Evolutionary conservation across 2,888 invertebrate genomes (phyloP), one percentile per base, ranked within the genome.

Genomic region (Drosophila prostipennis): DNA sequence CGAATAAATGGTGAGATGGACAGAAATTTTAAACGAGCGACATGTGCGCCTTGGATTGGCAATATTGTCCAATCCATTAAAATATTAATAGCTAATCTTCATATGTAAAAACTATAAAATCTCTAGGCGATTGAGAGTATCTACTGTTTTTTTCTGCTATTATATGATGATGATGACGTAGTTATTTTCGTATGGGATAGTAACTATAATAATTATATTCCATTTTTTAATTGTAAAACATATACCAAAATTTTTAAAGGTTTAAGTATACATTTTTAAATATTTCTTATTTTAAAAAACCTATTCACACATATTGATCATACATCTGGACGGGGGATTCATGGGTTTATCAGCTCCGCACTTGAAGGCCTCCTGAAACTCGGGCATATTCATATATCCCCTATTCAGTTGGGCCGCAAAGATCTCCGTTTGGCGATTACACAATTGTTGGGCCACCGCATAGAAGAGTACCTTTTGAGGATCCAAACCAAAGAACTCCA

Each of bases 301-400:
- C 23, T 56, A 43, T 57, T 72, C 56, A 43, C 74, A 72, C 52
- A 53, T 48, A 16, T 78, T 80, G 0, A 72, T 16, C 89, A 91
- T 88, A 55, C 91, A 91, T 63, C 90, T 91, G 13, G 77, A 65
- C 4, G 76, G 40, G 0, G 91, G 91, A 87, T 90, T 90, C 91
- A 91, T 91, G 0, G 80, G 57, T 32, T 84, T 77, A 0, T 79
- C 59, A 0, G 74, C 6, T 1, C 32, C 58, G 34, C 91, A 91
- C 32, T 85, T 75, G 45, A 91, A 91, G 3, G 91, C 91, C 6
- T 72, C 68, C 42, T 89, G 89, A 54, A 91, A 91, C 46, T 89
- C 82, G 0, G 79, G 77, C 56, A 87, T 75, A 69, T 91, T 91
- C 91, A 91, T 90, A 19, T 84, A 91, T 10, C 86, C 89, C 0